phyloP scores from a whole-genome alignment of 64 coral and sea anemone species.

The Anthopleura sola region DNA sequence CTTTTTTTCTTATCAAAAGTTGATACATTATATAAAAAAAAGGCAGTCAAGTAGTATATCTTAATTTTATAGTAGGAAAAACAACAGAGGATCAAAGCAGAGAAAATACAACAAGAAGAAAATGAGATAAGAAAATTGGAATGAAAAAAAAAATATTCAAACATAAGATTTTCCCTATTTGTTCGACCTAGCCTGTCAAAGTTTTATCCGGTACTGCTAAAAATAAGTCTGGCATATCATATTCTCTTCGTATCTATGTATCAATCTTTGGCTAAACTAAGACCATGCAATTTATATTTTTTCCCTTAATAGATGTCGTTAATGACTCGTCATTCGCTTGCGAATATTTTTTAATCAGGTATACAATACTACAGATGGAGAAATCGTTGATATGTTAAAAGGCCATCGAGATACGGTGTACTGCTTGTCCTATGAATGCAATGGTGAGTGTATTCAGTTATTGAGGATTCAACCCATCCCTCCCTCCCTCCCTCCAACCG shows the following conservation, averaged over 20 bases:
- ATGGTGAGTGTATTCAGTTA: too few species aligned
- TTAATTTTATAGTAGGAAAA: too few species aligned
- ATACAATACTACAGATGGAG: slow-evolving; percentile 63
- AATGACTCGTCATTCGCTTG: not conserved
- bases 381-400: slow-evolving; percentile 79
- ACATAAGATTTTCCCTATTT: not conserved
- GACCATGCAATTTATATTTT: too few species aligned
- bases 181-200: not conserved
- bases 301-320: not conserved
- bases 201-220: not conserved
- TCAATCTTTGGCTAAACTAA: not conserved
- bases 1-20: too few species aligned
- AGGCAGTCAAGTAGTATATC: too few species aligned
- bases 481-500: not conserved
- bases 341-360: slow-evolving; percentile 52
- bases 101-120: too few species aligned
- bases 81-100: too few species aligned
- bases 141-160: too few species aligned
- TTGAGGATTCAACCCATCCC: too few species aligned
- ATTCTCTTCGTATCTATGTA: not conserved
- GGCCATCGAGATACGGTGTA: slow-evolving; percentile 83
- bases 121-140: too few species aligned
- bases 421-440: slow-evolving; percentile 64
- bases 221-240: not conserved
- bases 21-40: too few species aligned